Evolutionary conservation across 2,797 vertebrate genomes (phyloP).

Genomic region (Spinibarbus caldwelli): DNA sequence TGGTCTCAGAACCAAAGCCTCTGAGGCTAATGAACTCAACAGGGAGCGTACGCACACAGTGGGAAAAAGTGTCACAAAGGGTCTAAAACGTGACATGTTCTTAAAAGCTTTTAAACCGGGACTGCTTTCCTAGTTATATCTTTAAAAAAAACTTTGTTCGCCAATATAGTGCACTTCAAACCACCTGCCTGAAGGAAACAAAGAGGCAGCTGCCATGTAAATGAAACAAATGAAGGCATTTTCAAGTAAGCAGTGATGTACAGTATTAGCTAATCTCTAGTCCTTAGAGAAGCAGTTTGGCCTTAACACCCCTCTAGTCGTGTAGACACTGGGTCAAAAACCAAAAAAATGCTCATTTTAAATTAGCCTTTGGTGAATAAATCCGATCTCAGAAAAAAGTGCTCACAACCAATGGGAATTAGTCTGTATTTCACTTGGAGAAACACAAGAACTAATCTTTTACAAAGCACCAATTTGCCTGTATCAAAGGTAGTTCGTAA

Average conservation of each 20-base stretch:
- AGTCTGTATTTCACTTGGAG: neutral
- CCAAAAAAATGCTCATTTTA: neutral
- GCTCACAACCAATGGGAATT: neutral
- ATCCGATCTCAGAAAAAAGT: neutral
- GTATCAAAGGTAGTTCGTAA: neutral
- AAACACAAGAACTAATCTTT: slow-evolving; percentile 13
- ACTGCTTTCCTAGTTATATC: neutral
- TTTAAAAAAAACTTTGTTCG: neutral
- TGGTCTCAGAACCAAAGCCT: slow-evolving; percentile 44
- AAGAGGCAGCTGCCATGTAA: neutral
- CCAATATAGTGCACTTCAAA: neutral
- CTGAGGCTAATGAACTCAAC: slow-evolving; percentile 52
- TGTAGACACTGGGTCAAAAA: neutral
- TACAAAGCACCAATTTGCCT: neutral
- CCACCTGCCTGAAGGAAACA: neutral
- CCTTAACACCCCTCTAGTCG: neutral
- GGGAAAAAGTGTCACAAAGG: slow-evolving; percentile 20
- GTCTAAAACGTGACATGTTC: neutral
- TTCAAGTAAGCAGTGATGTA: neutral
- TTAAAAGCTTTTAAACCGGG: slow-evolving; percentile 11
- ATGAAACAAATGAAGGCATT: neutral
- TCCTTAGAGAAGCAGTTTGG: neutral
- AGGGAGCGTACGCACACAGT: slow-evolving; percentile 11
- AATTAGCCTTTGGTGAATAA: neutral
- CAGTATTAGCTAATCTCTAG: neutral